Percentiles rank a stretch among this genome's conserved stretches.
Conservation (phyloP, 2,113 vertebrate species). For the Cynopterus brachyotis region DNA sequence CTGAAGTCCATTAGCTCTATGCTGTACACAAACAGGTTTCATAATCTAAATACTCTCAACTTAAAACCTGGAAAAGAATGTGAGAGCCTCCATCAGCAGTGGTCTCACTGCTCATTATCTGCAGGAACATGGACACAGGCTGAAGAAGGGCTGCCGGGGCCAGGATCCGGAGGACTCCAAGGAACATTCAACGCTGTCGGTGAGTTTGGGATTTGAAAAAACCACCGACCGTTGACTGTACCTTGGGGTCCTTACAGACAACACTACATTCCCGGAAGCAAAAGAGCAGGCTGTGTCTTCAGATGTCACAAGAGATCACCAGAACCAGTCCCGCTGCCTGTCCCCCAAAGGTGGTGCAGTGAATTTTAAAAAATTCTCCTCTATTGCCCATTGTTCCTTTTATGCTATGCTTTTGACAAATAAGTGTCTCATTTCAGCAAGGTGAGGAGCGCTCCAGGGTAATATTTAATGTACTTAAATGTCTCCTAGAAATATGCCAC, state of each 20-base stretch:
- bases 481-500: not conserved
- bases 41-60: constrained; percentile 76
- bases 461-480: not conserved
- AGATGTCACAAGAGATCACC: not conserved
- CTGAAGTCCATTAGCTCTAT: constrained; percentile 75
- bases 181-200: constrained; percentile 99
- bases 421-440: constrained; percentile 12
- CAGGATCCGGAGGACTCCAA: constrained; percentile 86
- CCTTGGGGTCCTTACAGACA: constrained; percentile 91
- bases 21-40: constrained; percentile 61
- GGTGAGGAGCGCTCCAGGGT: not conserved
- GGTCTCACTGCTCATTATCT: constrained; percentile 67
- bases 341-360: not conserved
- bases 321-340: not conserved
- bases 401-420: constrained; percentile 19
- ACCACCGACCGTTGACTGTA: constrained; percentile 99
- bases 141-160: constrained; percentile 55
- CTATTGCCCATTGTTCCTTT: not conserved
- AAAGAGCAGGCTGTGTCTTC: constrained; percentile 27
- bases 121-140: constrained; percentile 73
- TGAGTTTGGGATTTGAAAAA: constrained; percentile 94
- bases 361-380: constrained; percentile 52
- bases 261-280: constrained; percentile 57
- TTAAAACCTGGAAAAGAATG: constrained; percentile 77
- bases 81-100: constrained; percentile 71